A percentile compares a stretch with the other conserved stretches of the same genome.
Evolutionary conservation across 2,113 vertebrate genomes (phyloP).

Genomic region (Vidua macroura): DNA sequence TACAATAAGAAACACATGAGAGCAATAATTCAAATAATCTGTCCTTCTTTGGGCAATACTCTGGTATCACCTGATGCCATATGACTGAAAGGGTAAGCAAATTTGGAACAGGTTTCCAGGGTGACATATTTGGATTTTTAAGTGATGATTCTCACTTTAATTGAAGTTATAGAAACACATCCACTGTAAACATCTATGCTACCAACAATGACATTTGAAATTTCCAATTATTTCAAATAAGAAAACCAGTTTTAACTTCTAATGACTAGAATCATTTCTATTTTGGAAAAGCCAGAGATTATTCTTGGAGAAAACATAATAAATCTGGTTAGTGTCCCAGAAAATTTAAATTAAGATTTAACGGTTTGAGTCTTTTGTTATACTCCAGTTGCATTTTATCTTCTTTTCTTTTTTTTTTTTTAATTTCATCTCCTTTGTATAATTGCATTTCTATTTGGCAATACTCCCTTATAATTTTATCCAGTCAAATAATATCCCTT

Average conservation of each 20-base stretch:
- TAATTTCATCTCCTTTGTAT: neutral
- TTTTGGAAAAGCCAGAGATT: neutral
- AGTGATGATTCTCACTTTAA: neutral
- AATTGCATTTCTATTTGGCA: neutral
- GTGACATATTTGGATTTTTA: neutral
- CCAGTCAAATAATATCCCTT: neutral
- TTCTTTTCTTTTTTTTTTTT: neutral
- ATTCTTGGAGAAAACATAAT: neutral
- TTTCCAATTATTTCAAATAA: neutral
- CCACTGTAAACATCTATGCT: neutral
- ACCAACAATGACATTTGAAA: neutral
- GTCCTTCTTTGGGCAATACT: neutral
- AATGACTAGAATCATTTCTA: neutral
- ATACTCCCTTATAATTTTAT: neutral
- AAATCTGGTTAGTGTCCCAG: neutral
- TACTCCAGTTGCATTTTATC: neutral
- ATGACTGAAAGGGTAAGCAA: neutral
- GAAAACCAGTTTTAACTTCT: neutral
- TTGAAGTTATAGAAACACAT: neutral
- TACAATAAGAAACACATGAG: neutral
- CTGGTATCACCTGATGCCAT: neutral
- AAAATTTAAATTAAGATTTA: conserved; percentile 4
- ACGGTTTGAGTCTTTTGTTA: neutral
- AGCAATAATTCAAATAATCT: neutral
- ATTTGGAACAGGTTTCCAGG: neutral